These are phyloP conservation scores for Rhagophthalmus giganteus DNA, from an alignment of 2,888 invertebrate genomes.

Conservation along the genomic window DNA sequence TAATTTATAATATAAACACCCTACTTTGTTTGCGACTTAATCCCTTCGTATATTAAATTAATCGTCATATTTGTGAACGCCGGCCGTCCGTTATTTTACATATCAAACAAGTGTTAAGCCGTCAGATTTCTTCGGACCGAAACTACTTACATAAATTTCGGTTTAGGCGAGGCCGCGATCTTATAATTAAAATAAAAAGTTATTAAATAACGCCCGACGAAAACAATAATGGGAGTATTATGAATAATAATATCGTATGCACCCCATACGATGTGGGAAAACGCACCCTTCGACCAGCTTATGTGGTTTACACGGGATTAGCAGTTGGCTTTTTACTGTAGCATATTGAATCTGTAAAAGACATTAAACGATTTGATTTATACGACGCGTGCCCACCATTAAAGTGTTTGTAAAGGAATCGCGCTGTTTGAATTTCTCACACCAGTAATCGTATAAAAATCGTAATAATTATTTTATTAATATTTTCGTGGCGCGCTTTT, in stretches of 20 bases:
- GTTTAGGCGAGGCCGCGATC: no score
- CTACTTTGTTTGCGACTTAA: slow-evolving; percentile 19
- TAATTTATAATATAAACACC: slow-evolving; percentile 37
- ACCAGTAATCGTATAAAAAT: slow-evolving; percentile 32
- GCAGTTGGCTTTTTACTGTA: slow-evolving; percentile 50
- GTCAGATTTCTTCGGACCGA: slow-evolving; percentile 49
- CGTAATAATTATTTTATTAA: slow-evolving; percentile 29
- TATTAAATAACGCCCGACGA: slow-evolving; percentile 50
- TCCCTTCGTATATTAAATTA: slow-evolving; percentile 16
- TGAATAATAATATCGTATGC: slow-evolving; percentile 55
- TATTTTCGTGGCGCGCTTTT: slow-evolving; percentile 20
- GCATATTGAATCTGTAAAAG: slow-evolving; percentile 55
- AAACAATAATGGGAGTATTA: slow-evolving; percentile 46
- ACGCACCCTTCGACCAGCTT: slow-evolving; percentile 44
- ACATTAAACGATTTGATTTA: slow-evolving; percentile 53
- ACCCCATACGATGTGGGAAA: slow-evolving; percentile 49
- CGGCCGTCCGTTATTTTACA: background rate
- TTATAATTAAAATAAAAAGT: no score
- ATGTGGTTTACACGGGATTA: slow-evolving; percentile 55
- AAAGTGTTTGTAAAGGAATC: slow-evolving; percentile 52
- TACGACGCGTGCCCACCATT: slow-evolving; percentile 49
- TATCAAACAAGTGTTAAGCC: slow-evolving; percentile 46
- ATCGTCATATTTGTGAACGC: slow-evolving; percentile 8
- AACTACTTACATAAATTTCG: no score
- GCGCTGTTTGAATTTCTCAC: slow-evolving; percentile 54